Conservation (phyloP, 2,888 invertebrate species). For the Ormyrus thymus region DNA sequence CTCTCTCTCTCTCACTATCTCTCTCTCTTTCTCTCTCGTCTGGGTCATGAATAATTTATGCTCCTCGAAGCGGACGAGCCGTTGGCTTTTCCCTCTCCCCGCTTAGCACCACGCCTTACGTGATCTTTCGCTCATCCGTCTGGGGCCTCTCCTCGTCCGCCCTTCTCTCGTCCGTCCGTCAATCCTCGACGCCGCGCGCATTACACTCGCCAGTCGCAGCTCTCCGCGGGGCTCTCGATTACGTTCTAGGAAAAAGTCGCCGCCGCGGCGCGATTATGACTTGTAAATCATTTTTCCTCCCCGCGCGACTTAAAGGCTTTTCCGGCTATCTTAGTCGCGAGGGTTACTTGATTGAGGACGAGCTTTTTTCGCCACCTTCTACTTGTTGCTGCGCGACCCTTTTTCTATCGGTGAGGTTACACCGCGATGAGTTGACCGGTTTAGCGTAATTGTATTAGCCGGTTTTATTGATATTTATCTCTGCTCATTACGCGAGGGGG, state of each 20-base stretch:
- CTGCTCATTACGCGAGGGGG: no score
- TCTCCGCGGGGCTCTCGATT: conserved; percentile 16
- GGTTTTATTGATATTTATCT: neutral
- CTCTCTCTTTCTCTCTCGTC: conserved; percentile 43
- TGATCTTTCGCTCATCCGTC: conserved; percentile 32
- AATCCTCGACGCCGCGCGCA: conserved; percentile 15
- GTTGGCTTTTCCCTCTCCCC: conserved; percentile 55
- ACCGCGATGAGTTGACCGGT: neutral
- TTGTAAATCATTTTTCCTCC: conserved; percentile 28
- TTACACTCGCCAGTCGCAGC: conserved; percentile 1
- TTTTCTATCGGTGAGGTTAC: neutral
- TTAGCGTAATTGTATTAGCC: neutral
- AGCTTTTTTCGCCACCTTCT: no score
- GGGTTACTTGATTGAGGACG: no score
- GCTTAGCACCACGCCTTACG: conserved; percentile 59
- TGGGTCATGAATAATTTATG: conserved; percentile 71
- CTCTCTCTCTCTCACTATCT: conserved; percentile 46
- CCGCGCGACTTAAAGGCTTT: neutral
- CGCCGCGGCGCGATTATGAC: conserved; percentile 1
- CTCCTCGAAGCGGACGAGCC: conserved; percentile 61
- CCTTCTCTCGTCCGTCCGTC: conserved; percentile 33
- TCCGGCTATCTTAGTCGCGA: no score
- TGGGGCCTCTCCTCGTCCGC: conserved; percentile 8
- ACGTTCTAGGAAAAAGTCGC: conserved; percentile 38
- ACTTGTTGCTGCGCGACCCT: no score